phyloP scores from a whole-genome alignment of 2,888 invertebrate species.

The Meghimatium bilineatum region DNA sequence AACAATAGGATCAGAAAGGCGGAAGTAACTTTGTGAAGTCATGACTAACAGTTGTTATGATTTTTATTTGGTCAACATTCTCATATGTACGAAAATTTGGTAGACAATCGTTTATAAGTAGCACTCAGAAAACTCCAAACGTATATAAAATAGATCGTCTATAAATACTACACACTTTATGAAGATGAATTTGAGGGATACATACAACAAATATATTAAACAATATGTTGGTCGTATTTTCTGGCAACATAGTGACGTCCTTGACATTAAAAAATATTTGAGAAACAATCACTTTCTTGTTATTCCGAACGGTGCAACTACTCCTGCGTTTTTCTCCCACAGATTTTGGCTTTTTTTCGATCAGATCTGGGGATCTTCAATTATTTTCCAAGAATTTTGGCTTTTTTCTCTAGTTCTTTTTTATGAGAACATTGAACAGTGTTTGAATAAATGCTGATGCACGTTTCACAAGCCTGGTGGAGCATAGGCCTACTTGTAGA shows the following conservation, averaged over 20 bases:
- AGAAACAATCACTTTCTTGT: too few relatives aligned
- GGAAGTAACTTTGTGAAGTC: constrained; percentile 3
- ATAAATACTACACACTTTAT: neutral
- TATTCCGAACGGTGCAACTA: too few relatives aligned
- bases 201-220: neutral
- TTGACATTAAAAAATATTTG: neutral
- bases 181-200: neutral
- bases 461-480: too few relatives aligned
- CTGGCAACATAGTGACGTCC: neutral
- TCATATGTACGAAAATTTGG: neutral
- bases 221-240: neutral
- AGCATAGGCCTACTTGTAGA: too few relatives aligned
- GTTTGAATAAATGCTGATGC: too few relatives aligned
- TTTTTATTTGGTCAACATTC: neutral
- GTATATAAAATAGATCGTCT: neutral
- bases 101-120: neutral
- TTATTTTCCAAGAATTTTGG: too few relatives aligned
- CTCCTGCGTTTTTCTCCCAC: too few relatives aligned
- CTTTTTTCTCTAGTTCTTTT: too few relatives aligned
- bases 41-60: neutral
- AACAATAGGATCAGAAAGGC: neutral
- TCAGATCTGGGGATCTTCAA: too few relatives aligned
- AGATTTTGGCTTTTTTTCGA: too few relatives aligned
- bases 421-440: too few relatives aligned
- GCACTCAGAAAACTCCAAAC: neutral